Evolutionary conservation across 2,113 vertebrate genomes (phyloP), one percentile per base, ranked within the genome.

Genomic region (Anseranas semipalmata): DNA sequence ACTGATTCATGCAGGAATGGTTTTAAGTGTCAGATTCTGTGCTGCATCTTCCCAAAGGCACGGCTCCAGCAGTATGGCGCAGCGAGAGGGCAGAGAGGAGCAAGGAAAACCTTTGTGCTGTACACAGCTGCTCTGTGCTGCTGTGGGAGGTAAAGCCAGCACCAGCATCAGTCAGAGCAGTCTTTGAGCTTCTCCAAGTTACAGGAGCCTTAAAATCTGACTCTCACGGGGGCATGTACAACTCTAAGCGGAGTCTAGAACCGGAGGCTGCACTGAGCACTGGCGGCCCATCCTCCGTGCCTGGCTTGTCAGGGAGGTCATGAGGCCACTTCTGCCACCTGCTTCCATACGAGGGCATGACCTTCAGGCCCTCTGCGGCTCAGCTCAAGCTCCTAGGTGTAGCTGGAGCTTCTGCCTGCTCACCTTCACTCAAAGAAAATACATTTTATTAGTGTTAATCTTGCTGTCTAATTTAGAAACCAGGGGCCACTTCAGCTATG

Each of bases 381-480:
- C 62, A 73, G 24, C 25, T 74, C 67, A 41, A 62, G 48, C 37
- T 59, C n/a, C 53, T 60, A 65, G 3, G n/a, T 62, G 10, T 10
- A 86, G 70, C 59, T 59, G 39, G 10, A 87, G 48, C 27, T 84
- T 87, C 60, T 85, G 30, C 21, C 82, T 32, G 66, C 67, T 90
- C 65, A 89, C 21, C 73, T 85, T 80, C 73, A 80, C 78, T 84
- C 94, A 66, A 96, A 85, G 83, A 75, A 83, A 95, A 95, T 45
- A 60, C 3, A 76, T 93, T 95, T 84, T 89, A 94, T 89, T 91
- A 91, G 52, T 76, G 85, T 72, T 78, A 89, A 93, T 74, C 87
- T 86, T 93, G 92, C 60, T 58, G 45, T 62, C 70, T 85, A 93
- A 90, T 95, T 96, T 91, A 96, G 90, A 94, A 96, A 94, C 63